Base-by-base conservation (phyloP, 2,888 invertebrate genomes). In the Scaptomyza cyrtandrae region DNA sequence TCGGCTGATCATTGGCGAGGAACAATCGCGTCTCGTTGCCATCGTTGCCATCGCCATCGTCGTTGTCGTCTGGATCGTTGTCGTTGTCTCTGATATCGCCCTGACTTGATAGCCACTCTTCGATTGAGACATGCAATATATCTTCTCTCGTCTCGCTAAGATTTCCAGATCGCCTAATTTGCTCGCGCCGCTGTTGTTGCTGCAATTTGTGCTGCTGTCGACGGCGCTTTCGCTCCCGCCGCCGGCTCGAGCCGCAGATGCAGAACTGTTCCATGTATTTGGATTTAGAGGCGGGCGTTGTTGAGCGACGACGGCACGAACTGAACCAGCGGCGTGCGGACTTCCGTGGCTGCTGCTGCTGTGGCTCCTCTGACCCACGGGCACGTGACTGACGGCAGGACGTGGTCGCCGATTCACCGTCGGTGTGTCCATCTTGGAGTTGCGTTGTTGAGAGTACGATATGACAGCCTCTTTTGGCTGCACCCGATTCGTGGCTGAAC, bases 201-300 rank as follows among this genome's bases (percentile, higher is more conserved):
- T 91, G 91, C 49, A 88, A 75, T 67, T 90, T 90, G 74, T 91
- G 91, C 55, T 89, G 84, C 49, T 91, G 89, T 54, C 89, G 84
- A 9, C 90, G 88, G 19, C 90, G 87, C 50, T 88, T 85, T 29
- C 91, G 90, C 49, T 90, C 90, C 19, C 91, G 81, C 57, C 90
- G 82, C 31, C 90, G 77, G 50, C 89, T 88, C 79, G 94, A 94
- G 92, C 94, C 90, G 93, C 94, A 94, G 93, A 94, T 94, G 93
- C 94, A 94, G 94, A 94, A 94, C 84, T 94, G 94, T 93, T 94
- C 94, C 94, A 94, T 94, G 93, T 94, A 94, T 93, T 94, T 91
- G 80, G 92, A 91, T 86, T 92, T 91, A 84, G 91, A 82, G 79
- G 91, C 88, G 78, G 91, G 89, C 78, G 89, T 79, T 85, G 90